These are phyloP conservation scores for Torymus tubicola DNA, from an alignment of 2,888 invertebrate genomes.

Conservation along the genomic window DNA sequence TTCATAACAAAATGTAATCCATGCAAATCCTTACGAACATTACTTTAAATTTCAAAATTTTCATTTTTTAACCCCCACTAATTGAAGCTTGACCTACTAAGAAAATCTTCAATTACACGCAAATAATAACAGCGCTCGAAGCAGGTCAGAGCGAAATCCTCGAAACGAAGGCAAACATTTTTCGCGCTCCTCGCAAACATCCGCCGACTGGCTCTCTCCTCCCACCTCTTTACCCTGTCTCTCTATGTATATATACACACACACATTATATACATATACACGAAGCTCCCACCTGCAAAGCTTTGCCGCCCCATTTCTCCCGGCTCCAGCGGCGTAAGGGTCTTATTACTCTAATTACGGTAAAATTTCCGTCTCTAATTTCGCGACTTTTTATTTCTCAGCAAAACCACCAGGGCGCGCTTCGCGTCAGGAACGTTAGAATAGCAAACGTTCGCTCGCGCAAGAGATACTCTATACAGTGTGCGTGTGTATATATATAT, in stretches of 20 bases:
- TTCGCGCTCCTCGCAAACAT: not conserved
- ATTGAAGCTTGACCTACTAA: too few species aligned
- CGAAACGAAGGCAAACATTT: not conserved
- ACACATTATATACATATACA: too few species aligned
- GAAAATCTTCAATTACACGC: too few species aligned
- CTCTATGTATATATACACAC: not conserved
- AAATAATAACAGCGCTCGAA: not conserved
- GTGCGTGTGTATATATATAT: too few species aligned
- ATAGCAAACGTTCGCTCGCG: too few species aligned
- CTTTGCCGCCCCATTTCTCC: not conserved
- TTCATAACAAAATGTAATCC: too few species aligned
- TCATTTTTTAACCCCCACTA: too few species aligned
- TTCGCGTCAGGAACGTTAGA: too few species aligned
- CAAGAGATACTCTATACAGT: too few species aligned
- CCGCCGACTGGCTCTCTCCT: not conserved
- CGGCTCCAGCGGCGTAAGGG: not conserved
- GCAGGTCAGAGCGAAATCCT: not conserved
- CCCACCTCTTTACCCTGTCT: not conserved
- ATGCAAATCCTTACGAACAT: too few species aligned
- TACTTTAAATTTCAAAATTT: too few species aligned
- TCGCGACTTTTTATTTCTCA: not conserved
- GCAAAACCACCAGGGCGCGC: too few species aligned
- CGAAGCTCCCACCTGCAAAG: not conserved
- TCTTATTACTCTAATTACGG: not conserved
- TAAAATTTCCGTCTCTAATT: slow-evolving; percentile 20